Evolutionary conservation across 1,140 invertebrate species (phyloP), one percentile per base, ranked within the genome.

Genomic region (Grapholita molesta): DNA sequence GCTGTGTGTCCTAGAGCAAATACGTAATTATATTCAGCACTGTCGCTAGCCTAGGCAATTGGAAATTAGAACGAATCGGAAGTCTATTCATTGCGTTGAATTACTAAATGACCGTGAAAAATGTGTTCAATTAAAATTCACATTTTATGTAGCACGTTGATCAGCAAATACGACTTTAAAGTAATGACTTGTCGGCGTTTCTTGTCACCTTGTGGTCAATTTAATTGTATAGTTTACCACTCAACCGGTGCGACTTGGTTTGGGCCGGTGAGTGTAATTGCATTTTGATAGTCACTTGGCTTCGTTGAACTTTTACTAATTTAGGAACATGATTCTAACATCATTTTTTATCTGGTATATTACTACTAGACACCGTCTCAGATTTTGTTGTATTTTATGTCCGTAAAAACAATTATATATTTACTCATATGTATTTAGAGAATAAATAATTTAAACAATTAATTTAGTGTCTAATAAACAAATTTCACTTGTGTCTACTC

Each of bases 111-210:
- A 28, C 28, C 28, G 24, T 61, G 55, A 32, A 61, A 28, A 61
- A 25, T 61, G 55, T 61, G 28, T 28, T 61, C 11, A 28, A 61
- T 61, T 28, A 32, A 61, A 21, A 61, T 61, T 61, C 55, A 15
- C n/a, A 61, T n/a, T 32, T 61, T 28, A 61, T 61, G 24, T 61
- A 25, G 55, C 23, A 30, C 55, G 12, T 28, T 23, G 12, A 55
- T 61, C 28, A 32, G 55, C 11, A 61, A 61, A 61, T 30, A 28
- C 24, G 7, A 15, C 6, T 8, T 30, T 61, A 25, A 30, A 15
- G 25, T 30, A 61, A 61, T 28, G 15, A 32, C n/a, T 30, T 8
- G n/a, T n/a, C 15, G 24, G 55, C 55, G 6, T 28, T 61, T 61
- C 55, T 30, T 28, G 55, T 30, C 1, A n/a, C 28, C 18, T 48